These are phyloP conservation scores for Clarias fuscus DNA, from an alignment of 2,797 vertebrate species.

Conservation along the genomic window DNA sequence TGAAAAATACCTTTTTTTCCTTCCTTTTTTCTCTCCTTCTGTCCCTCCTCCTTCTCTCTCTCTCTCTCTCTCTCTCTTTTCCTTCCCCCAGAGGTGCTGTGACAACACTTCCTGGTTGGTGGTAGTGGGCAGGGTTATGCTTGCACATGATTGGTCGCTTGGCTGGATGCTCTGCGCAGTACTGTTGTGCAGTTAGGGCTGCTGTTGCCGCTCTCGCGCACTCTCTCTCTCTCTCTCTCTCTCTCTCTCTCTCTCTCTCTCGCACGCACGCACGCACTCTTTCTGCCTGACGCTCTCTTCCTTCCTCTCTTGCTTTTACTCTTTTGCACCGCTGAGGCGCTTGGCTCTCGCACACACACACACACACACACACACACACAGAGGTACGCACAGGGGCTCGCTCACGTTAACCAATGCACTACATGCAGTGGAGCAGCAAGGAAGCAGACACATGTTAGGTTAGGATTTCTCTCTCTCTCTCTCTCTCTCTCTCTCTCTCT, in stretches of 20 bases:
- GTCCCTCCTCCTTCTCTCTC: not conserved
- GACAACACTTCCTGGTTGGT: conserved; percentile 76
- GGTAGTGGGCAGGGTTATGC: conserved; percentile 65
- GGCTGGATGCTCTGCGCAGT: conserved; percentile 53
- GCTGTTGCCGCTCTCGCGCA: conserved; percentile 65
- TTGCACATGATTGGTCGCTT: conserved; percentile 48
- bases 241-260: conserved; percentile 3
- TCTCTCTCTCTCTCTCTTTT: conserved; percentile 44
- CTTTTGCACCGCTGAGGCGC: conserved; percentile 55
- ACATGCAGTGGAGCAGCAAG: conserved; percentile 46
- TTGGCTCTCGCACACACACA: conserved; percentile 26
- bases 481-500: conserved; percentile 54
- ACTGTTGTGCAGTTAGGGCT: conserved; percentile 61
- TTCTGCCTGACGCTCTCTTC: conserved; percentile 70
- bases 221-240: conserved; percentile 57
- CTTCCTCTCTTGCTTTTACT: conserved; percentile 70
- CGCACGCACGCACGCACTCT: too few relatives aligned
- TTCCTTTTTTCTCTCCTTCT: conserved; percentile 42
- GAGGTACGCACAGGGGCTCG: conserved; percentile 2
- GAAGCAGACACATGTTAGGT: conserved; percentile 36
- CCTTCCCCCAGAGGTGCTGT: conserved; percentile 61
- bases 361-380: conserved; percentile 14
- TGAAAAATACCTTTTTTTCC: conserved; percentile 21
- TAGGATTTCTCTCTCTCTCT: conserved; percentile 60
- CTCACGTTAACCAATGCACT: conserved; percentile 23